Evolutionary conservation across 2,113 vertebrate species (phyloP), one percentile per base, ranked within the genome.

Genomic region (Gorsachius goisagi): DNA sequence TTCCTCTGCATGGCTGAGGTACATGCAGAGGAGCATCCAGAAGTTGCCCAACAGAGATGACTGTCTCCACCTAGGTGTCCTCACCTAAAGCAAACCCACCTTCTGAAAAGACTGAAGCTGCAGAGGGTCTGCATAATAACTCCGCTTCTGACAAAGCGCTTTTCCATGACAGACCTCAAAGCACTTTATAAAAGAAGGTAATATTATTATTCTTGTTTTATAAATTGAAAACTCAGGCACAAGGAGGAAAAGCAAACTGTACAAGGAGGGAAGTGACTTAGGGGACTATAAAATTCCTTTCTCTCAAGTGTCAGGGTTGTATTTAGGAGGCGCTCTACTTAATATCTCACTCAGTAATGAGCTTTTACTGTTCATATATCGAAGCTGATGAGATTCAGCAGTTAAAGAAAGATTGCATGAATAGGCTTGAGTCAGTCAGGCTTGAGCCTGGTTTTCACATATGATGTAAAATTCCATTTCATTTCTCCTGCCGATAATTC

Each of bases 281-380:
- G 44, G 30, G 11, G 15, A 45, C 32, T 69, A 45, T 86, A 74
- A 93, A 90, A 76, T 41, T 74, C 37, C 18, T 89, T 82, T 76
- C 49, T 79, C 49, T 82, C 62, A 83, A 35, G 58, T 60, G 68
- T 71, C 60, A 80, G 35, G 16, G 13, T 52, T 92, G 60, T 89
- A 74, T 92, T 96, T 92, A 94, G 50, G 73, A 88, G 64, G 56
- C 10, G 1, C 28, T 84, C 15, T 83, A 56, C 58, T 93, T 88
- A 88, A 84, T 84, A 92, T 45, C 76, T 93, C 79, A 80, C 53
- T 22, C n/a, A 74, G 15, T 76, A 91, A 91, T 80, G 71, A 91
- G 47, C 32, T 86, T 93, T 93, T 90, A 33, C 79, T 91, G 32
- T 85, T 76, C 90, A 67, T 90, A 74, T 78, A 94, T 92, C 3